These are phyloP conservation scores for Caenorhabditis uteleia DNA, from an alignment of 2,888 invertebrate species.

Conservation along the genomic window DNA sequence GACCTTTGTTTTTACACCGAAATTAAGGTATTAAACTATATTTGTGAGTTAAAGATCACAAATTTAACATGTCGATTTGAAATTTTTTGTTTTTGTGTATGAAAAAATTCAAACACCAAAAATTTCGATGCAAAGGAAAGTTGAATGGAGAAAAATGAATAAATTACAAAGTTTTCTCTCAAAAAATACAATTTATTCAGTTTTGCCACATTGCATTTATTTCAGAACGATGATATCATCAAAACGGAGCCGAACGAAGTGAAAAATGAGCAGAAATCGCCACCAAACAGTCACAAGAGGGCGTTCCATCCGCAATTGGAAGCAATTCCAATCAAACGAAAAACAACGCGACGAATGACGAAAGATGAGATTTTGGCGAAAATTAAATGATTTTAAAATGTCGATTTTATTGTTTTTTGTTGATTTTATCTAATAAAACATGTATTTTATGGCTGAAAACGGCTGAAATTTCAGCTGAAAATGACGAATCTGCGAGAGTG, in stretches of 20 bases:
- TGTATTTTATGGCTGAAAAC: background rate
- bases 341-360: slow-evolving; percentile 12
- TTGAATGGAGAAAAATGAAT: too few relatives aligned
- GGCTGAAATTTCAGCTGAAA: background rate
- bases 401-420: background rate
- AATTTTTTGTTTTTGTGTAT: too few relatives aligned
- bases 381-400: slow-evolving; percentile 22
- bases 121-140: too few relatives aligned
- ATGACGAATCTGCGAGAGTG: too few relatives aligned
- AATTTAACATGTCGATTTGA: too few relatives aligned
- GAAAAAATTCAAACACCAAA: too few relatives aligned
- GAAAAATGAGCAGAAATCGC: slow-evolving; percentile 10
- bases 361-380: slow-evolving; percentile 34
- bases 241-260: background rate
- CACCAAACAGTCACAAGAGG: background rate
- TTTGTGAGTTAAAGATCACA: too few relatives aligned
- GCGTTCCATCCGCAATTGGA: slow-evolving; percentile 30
- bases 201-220: background rate
- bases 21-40: too few relatives aligned
- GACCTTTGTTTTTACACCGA: too few relatives aligned
- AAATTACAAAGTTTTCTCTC: too few relatives aligned
- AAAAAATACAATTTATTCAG: too few relatives aligned
- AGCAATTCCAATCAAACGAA: slow-evolving; percentile 24
- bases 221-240: background rate
- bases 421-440: slow-evolving; percentile 1